Evolutionary conservation across 2,888 invertebrate species (phyloP).

Genomic region (Troglohyphantes excavatus): DNA sequence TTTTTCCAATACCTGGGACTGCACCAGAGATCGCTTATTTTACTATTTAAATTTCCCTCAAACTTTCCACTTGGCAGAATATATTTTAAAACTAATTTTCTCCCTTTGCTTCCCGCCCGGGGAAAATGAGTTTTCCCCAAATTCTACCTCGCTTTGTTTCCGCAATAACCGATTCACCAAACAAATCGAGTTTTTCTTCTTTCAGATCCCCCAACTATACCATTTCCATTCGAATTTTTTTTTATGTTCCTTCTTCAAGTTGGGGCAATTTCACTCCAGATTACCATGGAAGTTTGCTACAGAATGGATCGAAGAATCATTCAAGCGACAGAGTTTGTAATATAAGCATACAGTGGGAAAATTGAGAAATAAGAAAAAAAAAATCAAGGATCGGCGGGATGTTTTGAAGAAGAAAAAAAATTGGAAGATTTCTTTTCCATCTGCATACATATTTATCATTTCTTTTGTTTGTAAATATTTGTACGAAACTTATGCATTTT

Average conservation of each 20-base stretch:
- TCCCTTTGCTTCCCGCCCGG: not conserved
- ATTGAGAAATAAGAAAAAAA: conserved; percentile 34
- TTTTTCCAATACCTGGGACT: not conserved
- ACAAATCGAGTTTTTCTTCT: conserved; percentile 61
- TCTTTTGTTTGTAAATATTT: conserved; percentile 33
- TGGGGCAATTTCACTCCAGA: conserved; percentile 38
- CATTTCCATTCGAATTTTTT: conserved; percentile 47
- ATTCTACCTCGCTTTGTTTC: conserved; percentile 44
- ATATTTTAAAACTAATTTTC: conserved; percentile 19
- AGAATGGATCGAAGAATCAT: conserved; percentile 56
- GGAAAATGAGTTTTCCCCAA: conserved; percentile 18
- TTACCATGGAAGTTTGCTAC: conserved; percentile 44
- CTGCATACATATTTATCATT: conserved; percentile 35
- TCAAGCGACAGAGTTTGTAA: conserved; percentile 47
- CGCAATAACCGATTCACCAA: conserved; percentile 57
- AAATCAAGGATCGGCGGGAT: not conserved
- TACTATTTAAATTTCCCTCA: not conserved
- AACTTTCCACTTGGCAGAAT: not conserved
- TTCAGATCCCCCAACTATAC: conserved; percentile 25
- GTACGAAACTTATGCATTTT: not conserved
- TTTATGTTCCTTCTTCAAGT: not conserved
- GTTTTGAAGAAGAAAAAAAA: conserved; percentile 28
- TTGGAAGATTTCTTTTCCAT: conserved; percentile 37
- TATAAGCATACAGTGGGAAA: conserved; percentile 33
- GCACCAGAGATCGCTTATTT: not conserved